These are phyloP conservation scores for Beroe ovata DNA, from an alignment of 37 sponge, comb jelly and placozoan genomes.

Conservation along the genomic window DNA sequence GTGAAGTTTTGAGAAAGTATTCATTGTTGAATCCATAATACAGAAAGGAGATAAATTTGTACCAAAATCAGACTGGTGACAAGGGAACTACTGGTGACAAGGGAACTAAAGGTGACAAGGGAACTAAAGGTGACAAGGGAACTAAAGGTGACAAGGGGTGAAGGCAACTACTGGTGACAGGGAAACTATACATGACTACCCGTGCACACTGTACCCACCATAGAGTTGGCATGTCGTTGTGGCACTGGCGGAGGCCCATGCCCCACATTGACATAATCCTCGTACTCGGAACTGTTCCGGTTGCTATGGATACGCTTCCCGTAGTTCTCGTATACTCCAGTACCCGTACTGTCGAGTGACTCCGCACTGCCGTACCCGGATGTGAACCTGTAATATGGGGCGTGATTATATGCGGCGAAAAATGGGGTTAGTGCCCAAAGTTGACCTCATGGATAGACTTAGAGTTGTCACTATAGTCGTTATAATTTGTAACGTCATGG, in stretches of 20 bases:
- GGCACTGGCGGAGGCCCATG: constrained; percentile 36
- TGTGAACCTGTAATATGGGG: constrained; percentile 45
- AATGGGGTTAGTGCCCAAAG: no score
- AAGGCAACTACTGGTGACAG: not conserved
- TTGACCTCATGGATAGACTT: no score
- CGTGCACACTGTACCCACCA: not conserved
- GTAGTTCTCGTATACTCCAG: constrained; percentile 37
- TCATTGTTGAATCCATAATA: no score
- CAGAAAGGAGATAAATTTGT: no score
- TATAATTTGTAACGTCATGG: no score
- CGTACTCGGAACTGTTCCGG: constrained; percentile 62
- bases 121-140: not conserved
- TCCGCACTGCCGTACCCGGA: constrained; percentile 66
- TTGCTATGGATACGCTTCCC: constrained; percentile 15
- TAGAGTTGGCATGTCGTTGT: constrained; percentile 14
- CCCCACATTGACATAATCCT: constrained; percentile 39
- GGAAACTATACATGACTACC: not conserved
- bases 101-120: not conserved
- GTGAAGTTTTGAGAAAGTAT: not conserved
- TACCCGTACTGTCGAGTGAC: constrained; percentile 8
- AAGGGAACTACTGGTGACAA: not conserved
- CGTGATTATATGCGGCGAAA: no score
- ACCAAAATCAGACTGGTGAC: not conserved
- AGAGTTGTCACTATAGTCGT: no score
- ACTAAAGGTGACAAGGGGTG: not conserved